These are phyloP conservation scores for Leptinotarsa haldemani DNA, from an alignment of 2,888 invertebrate species.

Conservation along the genomic window DNA sequence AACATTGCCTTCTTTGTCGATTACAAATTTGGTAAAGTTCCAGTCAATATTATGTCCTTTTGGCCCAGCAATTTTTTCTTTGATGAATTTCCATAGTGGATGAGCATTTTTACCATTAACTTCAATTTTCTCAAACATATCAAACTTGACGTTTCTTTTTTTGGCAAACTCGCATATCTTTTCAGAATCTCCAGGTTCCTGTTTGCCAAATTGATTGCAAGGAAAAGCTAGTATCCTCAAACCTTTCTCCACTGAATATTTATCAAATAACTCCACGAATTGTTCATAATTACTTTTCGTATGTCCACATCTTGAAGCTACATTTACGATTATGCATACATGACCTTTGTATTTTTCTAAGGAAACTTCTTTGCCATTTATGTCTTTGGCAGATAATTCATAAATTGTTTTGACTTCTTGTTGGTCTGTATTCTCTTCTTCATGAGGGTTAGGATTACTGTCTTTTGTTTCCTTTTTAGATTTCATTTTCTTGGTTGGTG, in stretches of 20 bases:
- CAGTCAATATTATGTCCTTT: conserved; percentile 80
- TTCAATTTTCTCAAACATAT: conserved; percentile 79
- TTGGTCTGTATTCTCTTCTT: conserved; percentile 81
- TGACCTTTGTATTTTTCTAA: conserved; percentile 84
- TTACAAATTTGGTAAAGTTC: conserved; percentile 90
- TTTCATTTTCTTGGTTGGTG: conserved; percentile 28
- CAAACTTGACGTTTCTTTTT: conserved; percentile 75
- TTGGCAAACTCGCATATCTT: conserved; percentile 74
- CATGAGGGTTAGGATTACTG: conserved; percentile 13
- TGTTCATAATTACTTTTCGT: conserved; percentile 87
- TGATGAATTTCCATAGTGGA: conserved; percentile 77
- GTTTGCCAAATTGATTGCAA: conserved; percentile 85
- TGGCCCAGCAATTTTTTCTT: conserved; percentile 67
- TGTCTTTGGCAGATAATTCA: conserved; percentile 83
- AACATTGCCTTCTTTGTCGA: conserved; percentile 78
- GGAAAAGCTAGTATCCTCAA: conserved; percentile 86
- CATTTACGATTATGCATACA: conserved; percentile 87
- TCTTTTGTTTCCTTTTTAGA: conserved; percentile 18
- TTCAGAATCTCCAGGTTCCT: conserved; percentile 75
- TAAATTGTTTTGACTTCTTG: conserved; percentile 80
- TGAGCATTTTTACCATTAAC: conserved; percentile 75
- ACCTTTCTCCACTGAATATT: conserved; percentile 77
- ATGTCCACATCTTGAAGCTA: conserved; percentile 88
- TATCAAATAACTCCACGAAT: conserved; percentile 76
- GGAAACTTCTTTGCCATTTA: conserved; percentile 83